Base-by-base conservation (phyloP, 1,140 invertebrate species). In the Nymphalis io region DNA sequence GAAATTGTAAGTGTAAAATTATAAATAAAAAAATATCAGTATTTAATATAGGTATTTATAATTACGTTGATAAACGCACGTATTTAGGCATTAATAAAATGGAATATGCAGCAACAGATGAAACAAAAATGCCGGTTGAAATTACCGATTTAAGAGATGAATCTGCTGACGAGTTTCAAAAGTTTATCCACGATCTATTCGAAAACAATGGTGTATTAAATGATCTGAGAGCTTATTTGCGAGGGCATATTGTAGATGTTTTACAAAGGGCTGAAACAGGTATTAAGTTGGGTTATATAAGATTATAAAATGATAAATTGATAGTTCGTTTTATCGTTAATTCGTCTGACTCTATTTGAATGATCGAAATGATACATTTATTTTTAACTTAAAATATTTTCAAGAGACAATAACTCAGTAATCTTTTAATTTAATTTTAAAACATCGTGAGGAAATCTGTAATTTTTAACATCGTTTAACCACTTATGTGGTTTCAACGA, bases 181-280 rank as follows among this genome's bases (percentile, higher is more conserved):
- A 87, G 70, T 92, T 89, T 76, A 84, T 93, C 44, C 92, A 87
- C 59, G 83, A 88, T 53, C 91, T 93, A 81, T 93, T 93, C 72
- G 91, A 93, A 68, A 92, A 93, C 78, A 93, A 92, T 79, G 93
- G 93, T 42, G 79, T 94, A 61, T 73, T 93, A 11, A 87, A 87
- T 38, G 92, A 93, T 72, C 76, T 93, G 42, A 83, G 92, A 66
- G 87, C 92, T 10, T 92, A 93, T 79, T 83, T 94, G 73, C 86
- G 93, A 16, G 87, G 89, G 12, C 92, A 93, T 74, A 93, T 94
- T 85, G 86, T 93, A 18, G 83, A 90, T 58, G 82, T 92, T n/a
- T 75, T 94, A 39, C 92, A 90, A 82, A 87, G 74, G 72, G 80
- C 87, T 44, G 76, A 87, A 73, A 84, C 79, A 61, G 89, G 89